Percentiles rank a stretch among this genome's conserved stretches.
phyloP scores from a whole-genome alignment of 2,797 vertebrate species.

The Lateolabrax maculatus region DNA sequence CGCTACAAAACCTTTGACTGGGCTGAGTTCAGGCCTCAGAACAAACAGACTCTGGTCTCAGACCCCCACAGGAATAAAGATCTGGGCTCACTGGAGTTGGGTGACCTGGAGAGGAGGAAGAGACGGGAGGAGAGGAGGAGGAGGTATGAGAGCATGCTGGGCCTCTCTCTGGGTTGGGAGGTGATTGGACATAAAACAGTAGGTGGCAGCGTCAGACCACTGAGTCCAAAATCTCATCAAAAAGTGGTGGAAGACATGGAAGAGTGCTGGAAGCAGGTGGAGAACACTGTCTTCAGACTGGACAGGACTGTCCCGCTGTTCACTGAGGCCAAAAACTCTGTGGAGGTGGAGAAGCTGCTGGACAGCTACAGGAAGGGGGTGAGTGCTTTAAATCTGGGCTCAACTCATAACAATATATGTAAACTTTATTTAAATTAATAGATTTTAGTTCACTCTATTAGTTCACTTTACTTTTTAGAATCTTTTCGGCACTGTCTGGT shows the following conservation, averaged over 20 bases:
- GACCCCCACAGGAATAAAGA: not conserved
- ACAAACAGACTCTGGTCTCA: not conserved
- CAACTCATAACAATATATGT: too few relatives aligned
- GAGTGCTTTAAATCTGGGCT: constrained; percentile 42
- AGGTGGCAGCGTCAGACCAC: not conserved
- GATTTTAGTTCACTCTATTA: too few relatives aligned
- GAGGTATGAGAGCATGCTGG: constrained; percentile 77
- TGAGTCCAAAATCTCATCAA: constrained; percentile 52
- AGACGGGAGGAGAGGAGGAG: constrained; percentile 79
- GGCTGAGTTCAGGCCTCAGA: constrained; percentile 67
- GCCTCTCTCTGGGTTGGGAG: constrained; percentile 56
- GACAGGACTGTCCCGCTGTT: constrained; percentile 65
- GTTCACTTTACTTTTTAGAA: too few relatives aligned
- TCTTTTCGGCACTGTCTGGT: too few relatives aligned
- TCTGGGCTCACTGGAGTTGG: constrained; percentile 30
- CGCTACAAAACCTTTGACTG: constrained; percentile 77
- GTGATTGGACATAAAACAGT: not conserved
- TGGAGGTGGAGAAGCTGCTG: constrained; percentile 65
- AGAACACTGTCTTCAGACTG: constrained; percentile 65
- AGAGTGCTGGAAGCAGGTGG: constrained; percentile 82
- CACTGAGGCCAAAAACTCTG: constrained; percentile 28
- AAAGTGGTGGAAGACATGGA: constrained; percentile 75
- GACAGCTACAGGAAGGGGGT: constrained; percentile 68
- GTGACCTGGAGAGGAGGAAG: constrained; percentile 69
- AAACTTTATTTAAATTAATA: not conserved